These are phyloP conservation scores for Saguinus imperator DNA, from an alignment of 2,113 vertebrate species.

Conservation along the genomic window DNA sequence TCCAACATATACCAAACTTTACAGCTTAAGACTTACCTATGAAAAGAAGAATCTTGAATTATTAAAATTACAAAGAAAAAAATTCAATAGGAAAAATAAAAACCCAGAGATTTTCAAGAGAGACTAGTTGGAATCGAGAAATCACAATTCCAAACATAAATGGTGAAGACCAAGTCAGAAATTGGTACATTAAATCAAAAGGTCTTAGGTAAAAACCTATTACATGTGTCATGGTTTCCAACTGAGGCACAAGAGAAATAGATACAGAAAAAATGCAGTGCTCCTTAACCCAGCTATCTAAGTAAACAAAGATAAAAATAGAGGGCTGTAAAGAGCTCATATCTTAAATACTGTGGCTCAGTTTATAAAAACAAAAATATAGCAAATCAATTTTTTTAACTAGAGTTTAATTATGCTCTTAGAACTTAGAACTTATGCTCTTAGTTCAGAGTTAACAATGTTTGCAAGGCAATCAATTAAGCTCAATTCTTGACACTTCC, in stretches of 20 bases:
- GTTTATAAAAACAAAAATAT: slow-evolving; percentile 19
- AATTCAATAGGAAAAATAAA: not conserved
- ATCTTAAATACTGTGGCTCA: not conserved
- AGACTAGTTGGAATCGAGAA: not conserved
- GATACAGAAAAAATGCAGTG: not conserved
- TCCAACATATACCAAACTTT: not conserved
- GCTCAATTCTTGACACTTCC: not conserved
- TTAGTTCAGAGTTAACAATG: not conserved
- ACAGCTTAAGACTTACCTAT: not conserved
- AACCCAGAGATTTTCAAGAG: not conserved
- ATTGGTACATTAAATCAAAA: not conserved
- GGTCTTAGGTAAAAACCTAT: not conserved
- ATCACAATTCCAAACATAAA: not conserved
- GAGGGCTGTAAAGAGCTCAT: not conserved
- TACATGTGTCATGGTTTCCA: not conserved
- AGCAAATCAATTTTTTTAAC: not conserved
- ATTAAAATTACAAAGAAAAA: slow-evolving; percentile 15
- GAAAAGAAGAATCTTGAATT: not conserved
- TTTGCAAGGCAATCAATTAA: slow-evolving; percentile 1
- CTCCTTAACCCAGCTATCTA: not conserved
- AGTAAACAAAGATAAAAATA: not conserved
- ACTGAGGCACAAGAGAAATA: not conserved
- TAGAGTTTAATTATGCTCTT: not conserved
- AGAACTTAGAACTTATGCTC: not conserved
- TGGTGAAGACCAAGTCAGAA: not conserved